Base-by-base conservation (phyloP, 1,140 invertebrate genomes). In the Forficula auricularia region DNA sequence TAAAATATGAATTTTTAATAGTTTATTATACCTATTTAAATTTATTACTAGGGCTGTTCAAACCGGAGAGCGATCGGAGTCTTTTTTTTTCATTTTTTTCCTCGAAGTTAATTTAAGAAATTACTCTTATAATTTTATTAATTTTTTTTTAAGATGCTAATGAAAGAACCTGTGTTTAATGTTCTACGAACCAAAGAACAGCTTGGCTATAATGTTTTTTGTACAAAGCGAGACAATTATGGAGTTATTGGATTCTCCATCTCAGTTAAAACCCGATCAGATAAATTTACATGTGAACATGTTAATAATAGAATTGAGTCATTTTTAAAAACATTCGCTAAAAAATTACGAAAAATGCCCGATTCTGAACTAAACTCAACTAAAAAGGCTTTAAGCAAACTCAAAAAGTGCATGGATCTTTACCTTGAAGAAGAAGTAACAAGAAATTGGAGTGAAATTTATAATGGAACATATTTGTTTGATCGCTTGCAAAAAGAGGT, bases 91-190 rank as follows among this genome's bases (percentile, higher is more conserved):
- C n/a, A n/a, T n/a, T n/a, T n/a, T n/a, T n/a, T n/a, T n/a, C n/a
- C n/a, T n/a, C n/a, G n/a, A n/a, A n/a, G n/a, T n/a, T n/a, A n/a
- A n/a, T n/a, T n/a, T n/a, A n/a, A n/a, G n/a, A n/a, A n/a, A n/a
- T n/a, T n/a, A n/a, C n/a, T n/a, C n/a, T n/a, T n/a, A n/a, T n/a
- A n/a, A n/a, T n/a, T n/a, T n/a, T n/a, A n/a, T n/a, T n/a, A n/a
- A n/a, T 34, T 7, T 34, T 40, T 40, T 42, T 19, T 52, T 52
- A 45, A 75, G 71, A 69, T 79, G 66, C 59, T 82, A 33, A 79
- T 84, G 62, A 76, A 84, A 54, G 89, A 94, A 60, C 85, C 86
- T 0, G 65, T 88, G 33, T 96, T 94, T 61, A 77, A 91, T 62
- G 70, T 72, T 15, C 61, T 96, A 3, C 66, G 90, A 44, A 92